Evolutionary conservation across 30 jellyfish, hydroid and myxozoan genomes (phyloP), one percentile per base, ranked within the genome.

Genomic region (Pelagia noctiluca): DNA sequence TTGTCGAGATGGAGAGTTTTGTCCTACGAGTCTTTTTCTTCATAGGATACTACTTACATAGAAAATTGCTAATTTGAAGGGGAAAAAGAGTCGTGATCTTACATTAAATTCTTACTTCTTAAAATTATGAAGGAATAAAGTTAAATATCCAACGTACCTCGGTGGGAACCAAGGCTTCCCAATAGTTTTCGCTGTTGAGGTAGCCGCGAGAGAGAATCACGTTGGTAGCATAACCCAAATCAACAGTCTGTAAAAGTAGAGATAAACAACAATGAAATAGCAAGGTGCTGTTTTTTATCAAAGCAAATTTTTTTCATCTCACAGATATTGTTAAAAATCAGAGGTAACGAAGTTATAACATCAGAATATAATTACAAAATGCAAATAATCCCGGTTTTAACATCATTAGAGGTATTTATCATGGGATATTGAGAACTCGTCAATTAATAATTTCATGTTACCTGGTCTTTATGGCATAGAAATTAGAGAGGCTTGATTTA

Each of bases 191-290:
- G 49, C 50, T 57, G 1, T 83, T 90, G 47, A 82, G 54, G 35
- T n/a, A 32, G 35, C 89, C 93, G 24, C 88, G 83, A 48, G 21
- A 60, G 0, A 91, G 88, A 11, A 70, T 65, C 12, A 85, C 96
- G 34, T 67, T 54, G 12, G 95, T 49, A 30, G 98, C 98, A 71
- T 85, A 85, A 12, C 97, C 98, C 37, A 91, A 70, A 80, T 91
- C 95, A 21, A 91, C 75, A 35, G 25, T 26, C 97, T 89, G 23
- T 0, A 66, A 24, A n/a, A n/a, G n/a, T n/a, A n/a, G 80, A 26
- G 31, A 68, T 37, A 31, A 82, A 24, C 84, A 31, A 22, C 30
- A 72, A 11, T 7, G 34, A 21, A 19, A 8, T 7, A 7, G 37
- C 75, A 34, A n/a, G 0, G 57, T 5, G 16, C 16, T 42, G 12